Percentiles rank a stretch among this genome's conserved stretches.
These are phyloP conservation scores for Ammospiza nelsoni DNA, from an alignment of 2,113 vertebrate species.

Conservation along the genomic window DNA sequence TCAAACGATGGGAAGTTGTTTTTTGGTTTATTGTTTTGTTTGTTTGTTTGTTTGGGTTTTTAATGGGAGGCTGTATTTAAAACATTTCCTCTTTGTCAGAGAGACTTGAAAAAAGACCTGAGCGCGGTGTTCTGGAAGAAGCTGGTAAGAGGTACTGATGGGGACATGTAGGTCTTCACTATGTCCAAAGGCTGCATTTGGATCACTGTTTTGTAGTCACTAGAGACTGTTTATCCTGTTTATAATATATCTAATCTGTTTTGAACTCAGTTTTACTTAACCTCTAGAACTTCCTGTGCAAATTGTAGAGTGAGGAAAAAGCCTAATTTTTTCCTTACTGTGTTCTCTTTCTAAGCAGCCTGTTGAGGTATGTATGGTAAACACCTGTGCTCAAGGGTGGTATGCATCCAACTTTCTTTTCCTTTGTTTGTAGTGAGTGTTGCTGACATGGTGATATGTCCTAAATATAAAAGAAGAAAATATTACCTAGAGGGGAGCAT, in stretches of 20 bases:
- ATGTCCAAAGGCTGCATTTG: not conserved
- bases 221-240: not conserved
- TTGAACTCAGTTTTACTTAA: not conserved
- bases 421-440: not conserved
- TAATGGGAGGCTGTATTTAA: not conserved
- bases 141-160: not conserved
- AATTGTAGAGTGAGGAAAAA: not conserved
- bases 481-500: not conserved
- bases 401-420: conserved; percentile 12
- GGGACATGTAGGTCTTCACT: not conserved
- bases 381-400: conserved; percentile 2
- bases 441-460: not conserved
- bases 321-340: not conserved
- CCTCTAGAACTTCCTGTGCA: not conserved
- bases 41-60: not conserved
- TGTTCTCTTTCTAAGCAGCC: not conserved
- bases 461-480: conserved; percentile 17
- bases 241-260: not conserved
- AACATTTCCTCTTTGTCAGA: not conserved
- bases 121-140: not conserved
- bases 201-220: not conserved
- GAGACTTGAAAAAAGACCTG: not conserved
- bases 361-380: not conserved
- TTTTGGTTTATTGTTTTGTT: not conserved
- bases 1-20: not conserved